Evolutionary conservation across 2,888 invertebrate species (phyloP).

Genomic region (Imbricaverruca yamaguchii): DNA sequence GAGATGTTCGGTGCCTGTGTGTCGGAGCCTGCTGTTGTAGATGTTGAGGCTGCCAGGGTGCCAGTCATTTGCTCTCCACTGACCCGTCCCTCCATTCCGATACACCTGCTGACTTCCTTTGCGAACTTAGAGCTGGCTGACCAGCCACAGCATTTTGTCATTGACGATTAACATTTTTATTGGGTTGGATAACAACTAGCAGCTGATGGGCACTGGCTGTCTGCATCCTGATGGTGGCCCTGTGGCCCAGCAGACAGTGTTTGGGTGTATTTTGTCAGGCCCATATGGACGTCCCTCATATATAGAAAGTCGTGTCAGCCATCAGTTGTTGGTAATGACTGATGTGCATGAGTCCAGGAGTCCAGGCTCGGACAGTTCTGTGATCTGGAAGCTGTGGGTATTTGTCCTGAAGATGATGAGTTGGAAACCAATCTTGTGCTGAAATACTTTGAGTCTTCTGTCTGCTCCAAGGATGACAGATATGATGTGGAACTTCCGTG

Average conservation of each 20-base stretch:
- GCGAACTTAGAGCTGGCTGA: not conserved
- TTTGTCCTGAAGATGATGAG: not conserved
- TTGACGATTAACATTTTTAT: not conserved
- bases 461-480: too few relatives aligned
- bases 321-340: too few relatives aligned
- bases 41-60: too few relatives aligned
- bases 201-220: too few relatives aligned
- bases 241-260: not conserved
- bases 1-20: too few relatives aligned
- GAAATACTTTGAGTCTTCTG: too few relatives aligned
- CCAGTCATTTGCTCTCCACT: too few relatives aligned
- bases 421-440: too few relatives aligned
- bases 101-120: too few relatives aligned
- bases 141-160: not conserved
- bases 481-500: too few relatives aligned
- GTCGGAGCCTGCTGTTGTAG: not conserved
- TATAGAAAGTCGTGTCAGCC: not conserved
- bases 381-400: not conserved
- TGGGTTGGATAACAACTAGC: not conserved
- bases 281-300: not conserved
- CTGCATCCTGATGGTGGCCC: not conserved
- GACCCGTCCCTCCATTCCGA: too few relatives aligned
- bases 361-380: not conserved
- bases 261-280: not conserved
- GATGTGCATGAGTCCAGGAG: not conserved